A percentile compares a stretch with the other conserved stretches of the same genome.
These are phyloP conservation scores for Oostethus manadensis DNA, from an alignment of 2,113 vertebrate species.

Conservation along the genomic window DNA sequence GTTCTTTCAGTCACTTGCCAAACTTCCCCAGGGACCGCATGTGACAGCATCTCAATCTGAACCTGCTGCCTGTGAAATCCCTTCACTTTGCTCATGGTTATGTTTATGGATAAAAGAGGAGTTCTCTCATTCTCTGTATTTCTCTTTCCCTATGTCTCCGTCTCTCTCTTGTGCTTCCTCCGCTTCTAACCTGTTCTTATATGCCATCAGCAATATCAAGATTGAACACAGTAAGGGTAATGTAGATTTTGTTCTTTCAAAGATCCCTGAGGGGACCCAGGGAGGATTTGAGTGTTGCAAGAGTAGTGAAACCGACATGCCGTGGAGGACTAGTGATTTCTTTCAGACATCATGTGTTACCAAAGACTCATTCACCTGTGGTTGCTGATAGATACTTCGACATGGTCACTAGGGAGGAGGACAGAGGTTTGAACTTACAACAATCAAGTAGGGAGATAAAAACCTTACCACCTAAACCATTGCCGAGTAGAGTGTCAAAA, in stretches of 20 bases:
- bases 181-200: slow-evolving; percentile 17
- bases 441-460: too few relatives aligned
- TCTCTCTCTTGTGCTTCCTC: background rate
- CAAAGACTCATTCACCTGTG: too few relatives aligned
- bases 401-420: too few relatives aligned
- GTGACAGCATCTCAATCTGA: background rate
- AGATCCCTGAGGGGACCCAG: slow-evolving; percentile 10
- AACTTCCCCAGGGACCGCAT: background rate
- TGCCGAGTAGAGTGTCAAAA: too few relatives aligned
- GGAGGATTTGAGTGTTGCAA: slow-evolving; percentile 13
- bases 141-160: background rate
- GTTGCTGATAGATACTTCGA: too few relatives aligned
- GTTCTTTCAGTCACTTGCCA: slow-evolving; percentile 9
- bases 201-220: slow-evolving; percentile 30
- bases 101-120: slow-evolving; percentile 13
- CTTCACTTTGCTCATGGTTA: background rate
- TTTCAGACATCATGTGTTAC: too few relatives aligned
- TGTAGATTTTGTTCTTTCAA: slow-evolving; percentile 32
- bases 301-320: slow-evolving; percentile 1
- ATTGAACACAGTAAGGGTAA: slow-evolving; percentile 17
- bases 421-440: too few relatives aligned
- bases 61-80: slow-evolving; percentile 2
- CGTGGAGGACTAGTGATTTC: background rate
- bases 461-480: too few relatives aligned
- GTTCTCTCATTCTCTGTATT: background rate